Conservation (phyloP, 2,888 invertebrate species). For the Cryptocephalus moraei region DNA sequence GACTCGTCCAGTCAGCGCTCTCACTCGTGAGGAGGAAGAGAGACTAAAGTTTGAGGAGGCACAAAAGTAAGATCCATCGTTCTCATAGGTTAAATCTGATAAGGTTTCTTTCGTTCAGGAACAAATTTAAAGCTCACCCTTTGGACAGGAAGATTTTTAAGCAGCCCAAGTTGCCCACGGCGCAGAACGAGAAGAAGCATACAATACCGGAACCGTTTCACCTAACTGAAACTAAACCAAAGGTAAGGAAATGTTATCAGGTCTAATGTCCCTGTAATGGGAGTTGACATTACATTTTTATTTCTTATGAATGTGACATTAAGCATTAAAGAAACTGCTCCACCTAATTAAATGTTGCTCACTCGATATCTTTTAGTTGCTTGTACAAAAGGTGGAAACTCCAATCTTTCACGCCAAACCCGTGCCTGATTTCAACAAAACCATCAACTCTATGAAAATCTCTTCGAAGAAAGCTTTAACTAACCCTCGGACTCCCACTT, state of each 20-base stretch:
- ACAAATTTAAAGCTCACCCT: constrained; percentile 57
- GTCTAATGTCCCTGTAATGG: background rate
- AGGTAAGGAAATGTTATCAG: constrained; percentile 7
- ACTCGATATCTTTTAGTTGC: too few relatives aligned
- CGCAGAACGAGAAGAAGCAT: constrained; percentile 43
- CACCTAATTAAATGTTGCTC: too few relatives aligned
- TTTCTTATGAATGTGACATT: too few relatives aligned
- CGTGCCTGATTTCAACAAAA: constrained; percentile 39
- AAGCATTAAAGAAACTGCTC: too few relatives aligned
- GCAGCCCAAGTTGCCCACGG: constrained; percentile 40
- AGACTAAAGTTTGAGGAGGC: too few relatives aligned
- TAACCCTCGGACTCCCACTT: constrained; percentile 19
- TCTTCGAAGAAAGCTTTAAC: constrained; percentile 7
- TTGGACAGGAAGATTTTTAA: constrained; percentile 50
- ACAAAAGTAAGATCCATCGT: background rate
- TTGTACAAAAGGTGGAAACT: constrained; percentile 2
- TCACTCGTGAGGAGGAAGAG: too few relatives aligned
- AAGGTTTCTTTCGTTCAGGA: constrained; percentile 28
- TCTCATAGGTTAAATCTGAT: background rate
- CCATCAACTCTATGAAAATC: constrained; percentile 2
- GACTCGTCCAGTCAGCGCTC: too few relatives aligned
- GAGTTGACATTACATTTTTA: too few relatives aligned
- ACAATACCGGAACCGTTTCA: constrained; percentile 56
- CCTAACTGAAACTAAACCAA: constrained; percentile 39
- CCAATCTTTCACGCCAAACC: constrained; percentile 50